Evolutionary conservation across 2,888 invertebrate species (phyloP).

Genomic region (Lochmaea capreae): DNA sequence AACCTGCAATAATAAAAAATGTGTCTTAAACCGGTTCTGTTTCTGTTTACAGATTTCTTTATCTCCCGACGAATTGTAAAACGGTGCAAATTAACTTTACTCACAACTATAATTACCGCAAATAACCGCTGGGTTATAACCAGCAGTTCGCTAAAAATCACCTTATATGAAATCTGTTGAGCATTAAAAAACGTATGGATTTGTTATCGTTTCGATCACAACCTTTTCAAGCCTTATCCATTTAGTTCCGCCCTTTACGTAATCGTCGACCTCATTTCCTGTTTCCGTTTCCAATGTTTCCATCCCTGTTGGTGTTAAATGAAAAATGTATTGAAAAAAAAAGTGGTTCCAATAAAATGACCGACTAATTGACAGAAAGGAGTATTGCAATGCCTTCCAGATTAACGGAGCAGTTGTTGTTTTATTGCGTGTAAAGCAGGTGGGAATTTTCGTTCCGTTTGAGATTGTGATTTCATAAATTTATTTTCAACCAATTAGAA

Average conservation of each 20-base stretch:
- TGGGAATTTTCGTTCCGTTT: background rate
- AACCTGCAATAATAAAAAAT: too few relatives aligned
- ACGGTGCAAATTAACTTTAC: too few relatives aligned
- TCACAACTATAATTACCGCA: too few relatives aligned
- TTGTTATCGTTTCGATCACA: slow-evolving; percentile 19
- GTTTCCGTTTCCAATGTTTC: slow-evolving; percentile 25
- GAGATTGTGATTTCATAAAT: background rate
- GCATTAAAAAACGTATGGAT: background rate
- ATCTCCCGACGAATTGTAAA: too few relatives aligned
- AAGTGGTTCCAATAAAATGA: background rate
- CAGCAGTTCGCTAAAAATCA: too few relatives aligned
- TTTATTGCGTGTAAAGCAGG: background rate
- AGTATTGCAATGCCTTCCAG: background rate
- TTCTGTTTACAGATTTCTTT: too few relatives aligned
- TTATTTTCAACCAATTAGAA: too few relatives aligned
- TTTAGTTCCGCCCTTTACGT: slow-evolving; percentile 19
- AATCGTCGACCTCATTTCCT: slow-evolving; percentile 27
- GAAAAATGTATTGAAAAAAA: background rate
- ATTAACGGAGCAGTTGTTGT: background rate
- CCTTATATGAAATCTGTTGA: background rate
- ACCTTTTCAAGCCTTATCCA: slow-evolving; percentile 23
- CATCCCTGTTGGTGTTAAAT: background rate
- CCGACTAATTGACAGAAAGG: background rate
- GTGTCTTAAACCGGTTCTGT: too few relatives aligned
- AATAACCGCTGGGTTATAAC: too few relatives aligned